Evolutionary conservation across 2,888 invertebrate genomes (phyloP).

Genomic region (Theristus sp.): DNA sequence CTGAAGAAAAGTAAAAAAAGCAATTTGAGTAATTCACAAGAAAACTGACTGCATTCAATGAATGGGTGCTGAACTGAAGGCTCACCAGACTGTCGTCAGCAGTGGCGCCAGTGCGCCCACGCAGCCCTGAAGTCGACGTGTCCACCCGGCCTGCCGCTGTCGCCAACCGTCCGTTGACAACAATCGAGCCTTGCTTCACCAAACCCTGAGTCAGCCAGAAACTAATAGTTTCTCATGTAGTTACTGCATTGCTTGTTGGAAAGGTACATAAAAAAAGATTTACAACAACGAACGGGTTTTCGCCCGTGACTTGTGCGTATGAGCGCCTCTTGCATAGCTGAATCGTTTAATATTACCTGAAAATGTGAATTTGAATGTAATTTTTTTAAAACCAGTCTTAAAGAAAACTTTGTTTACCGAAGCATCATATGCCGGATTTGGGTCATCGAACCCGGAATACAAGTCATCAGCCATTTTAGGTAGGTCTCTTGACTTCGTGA

Average conservation of each 20-base stretch:
- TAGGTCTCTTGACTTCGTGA: too few species aligned
- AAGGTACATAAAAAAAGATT: too few species aligned
- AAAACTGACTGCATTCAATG: too few species aligned
- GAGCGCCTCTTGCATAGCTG: conserved; percentile 55
- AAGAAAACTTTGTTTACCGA: conserved; percentile 12
- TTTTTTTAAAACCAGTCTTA: too few species aligned
- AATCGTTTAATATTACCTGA: conserved; percentile 50
- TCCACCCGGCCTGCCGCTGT: conserved; percentile 3
- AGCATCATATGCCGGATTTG: conserved; percentile 22
- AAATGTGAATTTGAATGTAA: too few species aligned
- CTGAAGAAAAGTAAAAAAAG: too few species aligned
- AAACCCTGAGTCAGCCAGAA: conserved; percentile 8
- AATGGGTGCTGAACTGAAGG: too few species aligned
- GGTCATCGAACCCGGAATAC: conserved; percentile 25
- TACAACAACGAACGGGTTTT: conserved; percentile 39
- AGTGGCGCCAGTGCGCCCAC: background rate
- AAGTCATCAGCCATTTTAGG: conserved; percentile 15
- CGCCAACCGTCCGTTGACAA: conserved; percentile 14
- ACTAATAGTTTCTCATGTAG: too few species aligned
- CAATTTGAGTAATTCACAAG: too few species aligned
- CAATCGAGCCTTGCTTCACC: conserved; percentile 16
- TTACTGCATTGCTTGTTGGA: too few species aligned
- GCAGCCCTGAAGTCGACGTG: conserved; percentile 6
- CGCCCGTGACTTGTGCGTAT: conserved; percentile 49
- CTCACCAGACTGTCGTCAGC: background rate